Evolutionary conservation across 2,797 vertebrate species (phyloP).

Genomic region (Pelobates cultripes): DNA sequence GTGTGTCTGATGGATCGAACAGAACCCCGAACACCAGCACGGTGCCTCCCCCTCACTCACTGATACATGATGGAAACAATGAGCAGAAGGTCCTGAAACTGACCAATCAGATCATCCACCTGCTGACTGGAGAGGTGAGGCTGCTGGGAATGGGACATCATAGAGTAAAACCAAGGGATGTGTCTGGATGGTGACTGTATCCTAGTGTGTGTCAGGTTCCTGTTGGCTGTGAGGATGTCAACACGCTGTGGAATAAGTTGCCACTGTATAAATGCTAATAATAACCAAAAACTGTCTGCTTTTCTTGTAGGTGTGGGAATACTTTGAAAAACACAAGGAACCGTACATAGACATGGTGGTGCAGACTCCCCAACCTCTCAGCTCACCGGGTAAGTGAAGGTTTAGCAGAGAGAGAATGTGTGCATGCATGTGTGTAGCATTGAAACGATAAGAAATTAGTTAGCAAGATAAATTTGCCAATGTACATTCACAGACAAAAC

Average conservation of each 20-base stretch:
- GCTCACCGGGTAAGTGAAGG: neutral
- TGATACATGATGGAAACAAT: neutral
- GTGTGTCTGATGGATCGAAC: neutral
- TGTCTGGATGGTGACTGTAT: neutral
- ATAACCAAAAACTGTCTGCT: neutral
- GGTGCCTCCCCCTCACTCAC: neutral
- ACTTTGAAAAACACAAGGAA: conserved; percentile 1
- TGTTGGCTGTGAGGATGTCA: neutral
- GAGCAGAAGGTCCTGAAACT: conserved; percentile 2
- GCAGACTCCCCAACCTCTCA: neutral
- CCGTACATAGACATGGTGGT: neutral
- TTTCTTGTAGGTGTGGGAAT: neutral
- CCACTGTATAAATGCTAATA: too few relatives aligned
- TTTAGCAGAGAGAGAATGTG: neutral
- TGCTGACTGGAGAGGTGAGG: conserved; percentile 13
- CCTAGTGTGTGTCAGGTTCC: neutral
- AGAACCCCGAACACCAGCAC: neutral
- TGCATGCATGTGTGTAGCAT: neutral
- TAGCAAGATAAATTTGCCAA: too few relatives aligned
- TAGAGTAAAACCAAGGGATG: neutral
- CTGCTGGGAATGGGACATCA: neutral
- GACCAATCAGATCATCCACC: neutral
- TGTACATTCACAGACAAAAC: too few relatives aligned
- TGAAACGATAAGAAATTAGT: too few relatives aligned
- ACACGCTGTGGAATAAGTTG: too few relatives aligned